These are phyloP conservation scores for Drosophila villosipedis DNA, from an alignment of 2,888 invertebrate species.

Conservation along the genomic window DNA sequence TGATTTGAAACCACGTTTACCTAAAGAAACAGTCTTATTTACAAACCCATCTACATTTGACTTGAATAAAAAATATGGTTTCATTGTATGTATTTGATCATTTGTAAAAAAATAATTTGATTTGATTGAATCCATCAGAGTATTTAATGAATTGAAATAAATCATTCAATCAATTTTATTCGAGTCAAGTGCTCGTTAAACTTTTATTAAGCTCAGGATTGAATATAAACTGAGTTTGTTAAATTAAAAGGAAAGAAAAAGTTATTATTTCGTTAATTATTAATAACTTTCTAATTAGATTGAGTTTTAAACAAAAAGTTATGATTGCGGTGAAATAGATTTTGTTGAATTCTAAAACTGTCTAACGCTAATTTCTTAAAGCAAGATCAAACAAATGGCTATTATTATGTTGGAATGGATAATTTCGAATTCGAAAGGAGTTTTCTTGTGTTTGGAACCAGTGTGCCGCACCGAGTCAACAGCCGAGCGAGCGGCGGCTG, in stretches of 20 bases:
- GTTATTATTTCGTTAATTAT: background rate
- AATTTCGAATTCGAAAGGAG: background rate
- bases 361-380: background rate
- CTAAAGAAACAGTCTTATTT: background rate
- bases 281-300: background rate
- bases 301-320: background rate
- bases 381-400: rapidly evolving
- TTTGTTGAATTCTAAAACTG: background rate
- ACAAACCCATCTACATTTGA: background rate
- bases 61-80: background rate
- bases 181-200: background rate
- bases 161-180: background rate
- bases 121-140: background rate
- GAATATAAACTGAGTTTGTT: background rate
- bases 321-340: background rate
- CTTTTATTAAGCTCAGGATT: background rate
- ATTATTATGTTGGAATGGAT: background rate
- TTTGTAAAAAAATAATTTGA: background rate
- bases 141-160: background rate
- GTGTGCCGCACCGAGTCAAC: slow-evolving; percentile 20
- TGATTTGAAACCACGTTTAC: background rate
- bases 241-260: background rate
- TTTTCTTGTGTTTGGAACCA: background rate
- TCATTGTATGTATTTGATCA: background rate
- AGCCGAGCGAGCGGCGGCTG: slow-evolving; percentile 23